phyloP scores from a whole-genome alignment of 2,888 invertebrate genomes.

The Periphyllus acericola region DNA sequence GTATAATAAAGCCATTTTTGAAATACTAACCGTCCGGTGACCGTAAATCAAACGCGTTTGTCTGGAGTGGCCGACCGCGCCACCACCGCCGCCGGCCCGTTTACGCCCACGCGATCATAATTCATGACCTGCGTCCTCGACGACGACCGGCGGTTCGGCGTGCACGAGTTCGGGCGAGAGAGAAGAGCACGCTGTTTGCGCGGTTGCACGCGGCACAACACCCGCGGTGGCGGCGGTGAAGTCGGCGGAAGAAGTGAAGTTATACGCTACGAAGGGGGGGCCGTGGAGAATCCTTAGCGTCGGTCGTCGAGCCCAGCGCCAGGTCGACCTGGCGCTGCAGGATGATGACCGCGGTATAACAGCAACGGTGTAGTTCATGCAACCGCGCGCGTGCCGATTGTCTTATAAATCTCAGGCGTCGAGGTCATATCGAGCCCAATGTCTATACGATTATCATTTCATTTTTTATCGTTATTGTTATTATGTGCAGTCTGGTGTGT shows the following conservation, averaged over 20 bases:
- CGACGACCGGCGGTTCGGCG: conserved; percentile 10
- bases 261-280: neutral
- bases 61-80: conserved; percentile 33
- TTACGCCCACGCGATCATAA: conserved; percentile 41
- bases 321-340: too few relatives aligned
- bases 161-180: neutral
- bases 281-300: neutral
- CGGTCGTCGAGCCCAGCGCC: neutral
- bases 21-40: conserved; percentile 52
- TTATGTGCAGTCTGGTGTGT: too few relatives aligned
- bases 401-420: too few relatives aligned
- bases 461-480: too few relatives aligned
- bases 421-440: too few relatives aligned
- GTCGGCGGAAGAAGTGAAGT: neutral
- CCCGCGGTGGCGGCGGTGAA: neutral
- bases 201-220: too few relatives aligned
- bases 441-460: too few relatives aligned
- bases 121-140: conserved; percentile 29
- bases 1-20: conserved; percentile 61
- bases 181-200: neutral
- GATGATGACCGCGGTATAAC: neutral
- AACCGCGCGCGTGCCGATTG: too few relatives aligned
- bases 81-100: neutral
- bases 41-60: conserved; percentile 58
- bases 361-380: too few relatives aligned